Conservation (phyloP, 1,140 invertebrate species). For the Diorhabda sublineata region DNA sequence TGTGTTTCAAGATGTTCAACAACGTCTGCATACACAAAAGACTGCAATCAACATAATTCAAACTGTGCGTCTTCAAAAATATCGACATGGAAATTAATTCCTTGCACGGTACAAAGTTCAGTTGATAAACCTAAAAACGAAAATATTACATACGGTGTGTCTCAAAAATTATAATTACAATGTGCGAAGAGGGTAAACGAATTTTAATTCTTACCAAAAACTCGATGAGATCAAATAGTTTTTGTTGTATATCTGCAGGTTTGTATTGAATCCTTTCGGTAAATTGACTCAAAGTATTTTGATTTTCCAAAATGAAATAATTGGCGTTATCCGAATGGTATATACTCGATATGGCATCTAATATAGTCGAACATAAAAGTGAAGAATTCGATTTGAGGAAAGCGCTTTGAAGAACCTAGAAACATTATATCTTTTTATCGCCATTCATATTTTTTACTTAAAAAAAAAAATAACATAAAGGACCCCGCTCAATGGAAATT, state of each 20-base stretch:
- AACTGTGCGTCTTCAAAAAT: slow-evolving; percentile 72
- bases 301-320: slow-evolving; percentile 96
- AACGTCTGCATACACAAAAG: slow-evolving; percentile 87
- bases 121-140: slow-evolving; percentile 70
- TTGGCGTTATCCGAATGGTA: slow-evolving; percentile 98
- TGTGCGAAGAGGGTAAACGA: background rate
- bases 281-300: slow-evolving; percentile 93
- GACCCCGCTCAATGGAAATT: no score
- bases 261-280: slow-evolving; percentile 93
- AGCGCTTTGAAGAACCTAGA: slow-evolving; percentile 88
- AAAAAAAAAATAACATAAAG: no score
- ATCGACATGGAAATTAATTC: slow-evolving; percentile 95
- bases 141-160: background rate
- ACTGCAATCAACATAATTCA: slow-evolving; percentile 74
- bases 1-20: slow-evolving; percentile 83
- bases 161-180: no score
- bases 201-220: slow-evolving; percentile 60
- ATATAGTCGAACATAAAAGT: slow-evolving; percentile 80
- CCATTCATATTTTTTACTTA: no score
- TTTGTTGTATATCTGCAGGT: slow-evolving; percentile 86
- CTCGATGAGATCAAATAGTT: slow-evolving; percentile 93
- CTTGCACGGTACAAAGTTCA: slow-evolving; percentile 98
- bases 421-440: slow-evolving; percentile 13
- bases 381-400: slow-evolving; percentile 86
- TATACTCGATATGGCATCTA: slow-evolving; percentile 94